Evolutionary conservation across 1,140 invertebrate species (phyloP).

Genomic region (Hyles vespertilio): DNA sequence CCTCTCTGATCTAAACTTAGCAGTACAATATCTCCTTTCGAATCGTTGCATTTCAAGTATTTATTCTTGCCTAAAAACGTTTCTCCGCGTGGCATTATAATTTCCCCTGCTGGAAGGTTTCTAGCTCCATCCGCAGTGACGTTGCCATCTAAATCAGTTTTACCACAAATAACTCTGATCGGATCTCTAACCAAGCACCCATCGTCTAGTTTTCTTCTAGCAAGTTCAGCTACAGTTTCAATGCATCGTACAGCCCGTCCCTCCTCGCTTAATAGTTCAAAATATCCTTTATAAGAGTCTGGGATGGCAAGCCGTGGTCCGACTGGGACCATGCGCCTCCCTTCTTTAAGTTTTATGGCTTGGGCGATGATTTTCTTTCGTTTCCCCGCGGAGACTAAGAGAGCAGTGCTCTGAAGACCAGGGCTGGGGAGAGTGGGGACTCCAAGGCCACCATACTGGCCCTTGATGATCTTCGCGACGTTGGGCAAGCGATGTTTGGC

Average conservation of each 20-base stretch:
- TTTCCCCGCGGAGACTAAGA: slow-evolving; percentile 89
- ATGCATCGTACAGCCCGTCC: slow-evolving; percentile 92
- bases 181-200: slow-evolving; percentile 91
- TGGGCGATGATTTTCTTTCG: slow-evolving; percentile 91
- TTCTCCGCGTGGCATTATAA: slow-evolving; percentile 85
- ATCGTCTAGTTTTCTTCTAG: slow-evolving; percentile 85
- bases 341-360: slow-evolving; percentile 94
- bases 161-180: slow-evolving; percentile 86
- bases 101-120: slow-evolving; percentile 85
- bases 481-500: slow-evolving; percentile 87
- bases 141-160: slow-evolving; percentile 79
- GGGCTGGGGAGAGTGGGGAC: slow-evolving; percentile 90
- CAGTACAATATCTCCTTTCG: slow-evolving; percentile 88
- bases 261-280: slow-evolving; percentile 95
- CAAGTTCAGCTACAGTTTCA: slow-evolving; percentile 89
- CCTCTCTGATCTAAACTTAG: slow-evolving; percentile 90
- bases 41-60: slow-evolving; percentile 91
- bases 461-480: slow-evolving; percentile 93
- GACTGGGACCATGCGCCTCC: slow-evolving; percentile 83
- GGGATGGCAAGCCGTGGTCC: slow-evolving; percentile 92
- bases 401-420: slow-evolving; percentile 87
- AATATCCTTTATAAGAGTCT: slow-evolving; percentile 92
- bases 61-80: slow-evolving; percentile 81
- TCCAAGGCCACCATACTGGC: slow-evolving; percentile 92
- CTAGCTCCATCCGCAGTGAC: slow-evolving; percentile 84